Conservation (phyloP, 2,888 invertebrate genomes). For the Dastarcus helophoroides region DNA sequence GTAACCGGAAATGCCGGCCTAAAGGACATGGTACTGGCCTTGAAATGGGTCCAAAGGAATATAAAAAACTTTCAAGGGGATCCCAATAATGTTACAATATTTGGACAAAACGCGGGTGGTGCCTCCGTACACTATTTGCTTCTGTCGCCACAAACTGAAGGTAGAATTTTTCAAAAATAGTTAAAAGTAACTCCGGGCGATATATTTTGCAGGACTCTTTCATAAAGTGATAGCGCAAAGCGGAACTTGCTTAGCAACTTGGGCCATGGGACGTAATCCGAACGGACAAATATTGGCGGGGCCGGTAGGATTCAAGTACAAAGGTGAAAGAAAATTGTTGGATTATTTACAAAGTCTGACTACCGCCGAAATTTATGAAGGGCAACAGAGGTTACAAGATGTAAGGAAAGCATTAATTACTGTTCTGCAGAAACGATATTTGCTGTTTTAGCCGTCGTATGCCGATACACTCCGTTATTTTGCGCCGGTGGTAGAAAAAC, state of each 20-base stretch:
- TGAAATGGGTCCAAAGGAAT: too few relatives aligned
- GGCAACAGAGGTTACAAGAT: slow-evolving; percentile 7
- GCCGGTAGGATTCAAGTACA: slow-evolving; percentile 5
- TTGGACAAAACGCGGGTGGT: too few relatives aligned
- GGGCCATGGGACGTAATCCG: slow-evolving; percentile 17
- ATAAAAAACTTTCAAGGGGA: too few relatives aligned
- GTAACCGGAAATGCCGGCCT: too few relatives aligned
- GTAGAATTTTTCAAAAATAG: too few relatives aligned
- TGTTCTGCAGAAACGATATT: not conserved
- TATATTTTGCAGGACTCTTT: slow-evolving; percentile 31
- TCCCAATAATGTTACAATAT: too few relatives aligned
- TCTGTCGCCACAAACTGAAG: too few relatives aligned
- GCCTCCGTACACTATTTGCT: too few relatives aligned
- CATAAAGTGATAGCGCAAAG: slow-evolving; percentile 33
- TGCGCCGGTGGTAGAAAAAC: slow-evolving; percentile 18
- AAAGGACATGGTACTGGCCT: too few relatives aligned
- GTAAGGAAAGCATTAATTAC: too few relatives aligned
- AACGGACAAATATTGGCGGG: slow-evolving; percentile 1
- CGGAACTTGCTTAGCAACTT: slow-evolving; percentile 25
- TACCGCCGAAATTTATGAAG: slow-evolving; percentile 4
- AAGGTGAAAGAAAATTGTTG: slow-evolving; percentile 11
- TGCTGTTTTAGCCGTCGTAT: slow-evolving; percentile 11
- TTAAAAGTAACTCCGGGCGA: too few relatives aligned
- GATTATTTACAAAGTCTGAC: slow-evolving; percentile 9
- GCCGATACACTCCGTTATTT: slow-evolving; percentile 11